These are phyloP conservation scores for Macropus fuliginosus DNA, from an alignment of 2,797 vertebrate species.

Conservation along the genomic window DNA sequence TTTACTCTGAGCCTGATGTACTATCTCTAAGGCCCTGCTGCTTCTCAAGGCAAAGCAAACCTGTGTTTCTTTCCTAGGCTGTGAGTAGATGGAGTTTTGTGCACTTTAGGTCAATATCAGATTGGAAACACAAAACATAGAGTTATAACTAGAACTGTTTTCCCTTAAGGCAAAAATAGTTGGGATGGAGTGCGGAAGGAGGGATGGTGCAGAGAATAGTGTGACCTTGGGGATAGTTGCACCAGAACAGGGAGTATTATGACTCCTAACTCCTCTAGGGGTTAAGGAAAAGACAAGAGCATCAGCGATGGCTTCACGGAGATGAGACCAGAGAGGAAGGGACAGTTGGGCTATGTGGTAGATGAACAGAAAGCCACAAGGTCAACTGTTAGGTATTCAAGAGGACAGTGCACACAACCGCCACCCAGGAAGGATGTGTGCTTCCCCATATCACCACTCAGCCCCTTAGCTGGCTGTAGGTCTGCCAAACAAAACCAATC, in stretches of 20 bases:
- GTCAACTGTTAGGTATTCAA: not conserved
- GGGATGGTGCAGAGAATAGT: not conserved
- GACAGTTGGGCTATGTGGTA: not conserved
- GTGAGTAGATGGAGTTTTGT: not conserved
- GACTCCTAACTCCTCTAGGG: not conserved
- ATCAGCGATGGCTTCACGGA: not conserved
- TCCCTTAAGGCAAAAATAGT: not conserved
- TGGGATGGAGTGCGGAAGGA: not conserved
- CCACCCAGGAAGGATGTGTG: not conserved
- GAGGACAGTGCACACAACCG: not conserved
- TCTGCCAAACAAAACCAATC: not conserved
- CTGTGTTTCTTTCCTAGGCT: not conserved
- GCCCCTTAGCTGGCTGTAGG: not conserved
- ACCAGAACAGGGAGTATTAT: not conserved
- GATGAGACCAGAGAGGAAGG: not conserved
- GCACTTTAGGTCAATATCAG: not conserved
- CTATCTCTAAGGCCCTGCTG: not conserved
- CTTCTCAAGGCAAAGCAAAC: not conserved
- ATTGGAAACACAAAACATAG: not conserved
- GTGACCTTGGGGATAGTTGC: not conserved
- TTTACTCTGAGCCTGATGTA: not conserved
- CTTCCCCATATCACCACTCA: not conserved
- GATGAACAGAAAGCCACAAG: not conserved
- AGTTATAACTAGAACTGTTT: not conserved
- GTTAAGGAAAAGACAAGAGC: not conserved